Evolutionary conservation across 2,797 vertebrate species (phyloP).

Genomic region (Iguana delicatissima): DNA sequence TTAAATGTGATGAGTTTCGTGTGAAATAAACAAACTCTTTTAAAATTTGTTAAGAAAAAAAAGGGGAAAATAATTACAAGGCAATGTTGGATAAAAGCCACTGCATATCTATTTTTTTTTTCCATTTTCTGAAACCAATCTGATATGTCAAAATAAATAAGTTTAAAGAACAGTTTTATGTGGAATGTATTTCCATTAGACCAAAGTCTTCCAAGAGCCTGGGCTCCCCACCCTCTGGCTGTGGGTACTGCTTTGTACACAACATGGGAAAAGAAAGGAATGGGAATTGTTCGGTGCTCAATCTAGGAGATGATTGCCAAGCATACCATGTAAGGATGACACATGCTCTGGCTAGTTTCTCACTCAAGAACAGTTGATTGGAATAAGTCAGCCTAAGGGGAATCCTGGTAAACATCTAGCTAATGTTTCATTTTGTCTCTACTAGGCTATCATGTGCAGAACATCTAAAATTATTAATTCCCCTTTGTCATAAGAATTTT

Average conservation of each 20-base stretch:
- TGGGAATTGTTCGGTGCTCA: neutral
- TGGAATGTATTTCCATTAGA: constrained; percentile 78
- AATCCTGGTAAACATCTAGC: neutral
- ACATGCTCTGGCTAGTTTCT: too few species aligned
- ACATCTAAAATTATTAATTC: neutral
- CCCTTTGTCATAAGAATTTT: neutral
- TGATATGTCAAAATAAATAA: constrained; percentile 79
- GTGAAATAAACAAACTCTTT: constrained; percentile 63
- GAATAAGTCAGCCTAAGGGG: neutral
- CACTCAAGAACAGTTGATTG: neutral
- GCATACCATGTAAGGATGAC: neutral
- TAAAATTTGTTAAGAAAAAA: constrained; percentile 33
- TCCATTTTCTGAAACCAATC: constrained; percentile 78
- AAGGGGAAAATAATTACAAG: constrained; percentile 15
- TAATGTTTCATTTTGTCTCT: neutral
- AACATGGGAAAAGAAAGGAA: neutral
- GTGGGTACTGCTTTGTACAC: neutral
- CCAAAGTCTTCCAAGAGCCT: constrained; percentile 67
- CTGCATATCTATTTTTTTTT: constrained; percentile 64
- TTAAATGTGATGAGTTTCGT: constrained; percentile 41
- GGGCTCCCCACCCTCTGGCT: neutral
- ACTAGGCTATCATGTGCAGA: neutral
- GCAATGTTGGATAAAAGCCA: constrained; percentile 64
- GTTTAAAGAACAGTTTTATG: constrained; percentile 80
- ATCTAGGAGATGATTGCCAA: neutral